Base-by-base conservation (phyloP, 2,797 vertebrate species). In the Phylloscopus collybita region DNA sequence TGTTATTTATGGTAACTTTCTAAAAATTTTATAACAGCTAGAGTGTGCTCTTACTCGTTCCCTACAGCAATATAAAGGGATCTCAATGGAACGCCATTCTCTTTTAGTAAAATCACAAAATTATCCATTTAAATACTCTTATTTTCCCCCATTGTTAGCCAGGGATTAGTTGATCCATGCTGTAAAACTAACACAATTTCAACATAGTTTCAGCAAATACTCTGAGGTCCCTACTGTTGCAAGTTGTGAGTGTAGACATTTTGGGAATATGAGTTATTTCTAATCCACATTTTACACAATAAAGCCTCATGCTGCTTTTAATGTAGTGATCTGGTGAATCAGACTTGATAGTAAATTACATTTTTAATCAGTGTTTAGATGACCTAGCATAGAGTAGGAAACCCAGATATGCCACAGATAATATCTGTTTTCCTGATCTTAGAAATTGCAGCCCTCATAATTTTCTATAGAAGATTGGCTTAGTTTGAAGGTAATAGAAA, bases 331-430 rank as follows among this genome's bases (percentile, higher is more conserved):
- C 69, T 92, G 42, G 80, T 79, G 80, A 94, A 88, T 91, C 51
- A 81, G 36, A 69, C 59, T 94, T 72, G 88, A 78, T 94, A 62
- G 36, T 84, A 97, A 97, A 95, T 96, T 38, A 83, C 71, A 62
- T 27, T 90, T 97, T 96, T 95, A 94, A 94, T 96, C 84, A 91
- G 45, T 95, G 83, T 93, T 97, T 87, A 80, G 67, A 67, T 60
- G 80, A 86, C 85, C 42, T 92, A 76, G 29, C 29, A 66, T 54
- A 54, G 22, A 74, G 12, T 76, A 90, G 80, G 79, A 85, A 96
- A 94, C 72, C 27, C 53, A 86, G 42, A 78, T 67, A 94, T 90
- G 93, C 26, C 13, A 38, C 34, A 61, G 61, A 70, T 90, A 89
- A 83, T 94, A 93, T 61, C 88, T 97, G 83, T 95, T 95, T 97